Base-by-base conservation (phyloP, 1,140 invertebrate species). In the Euglossa dilemma region DNA sequence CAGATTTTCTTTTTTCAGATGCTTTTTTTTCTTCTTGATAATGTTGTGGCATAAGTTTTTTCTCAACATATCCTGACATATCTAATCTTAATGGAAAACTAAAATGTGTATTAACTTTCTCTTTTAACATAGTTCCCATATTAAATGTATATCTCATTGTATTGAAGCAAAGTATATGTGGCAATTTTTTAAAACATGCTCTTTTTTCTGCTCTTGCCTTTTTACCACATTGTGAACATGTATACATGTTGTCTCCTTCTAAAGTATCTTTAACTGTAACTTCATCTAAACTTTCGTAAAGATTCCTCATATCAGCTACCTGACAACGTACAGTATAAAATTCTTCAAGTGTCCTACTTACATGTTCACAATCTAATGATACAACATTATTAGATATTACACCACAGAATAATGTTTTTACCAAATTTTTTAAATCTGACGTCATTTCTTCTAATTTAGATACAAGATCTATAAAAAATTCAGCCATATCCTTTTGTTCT, bases 71-170 rank as follows among this genome's bases (percentile, higher is more conserved):
- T 23, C 97, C 97, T 1, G 97, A 97, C 98, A 99, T 99, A 92
- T 99, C 98, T 1, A 99, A 94, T 70, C 97, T 94, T 92, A 99
- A 95, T 0, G 98, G 98, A 94, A 99, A 99, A n/a, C 98, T 99
- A 92, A 99, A 99, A 91, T 99, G 98, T 0, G 98, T 99, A 93
- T 99, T 99, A 0, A 99, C 98, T 93, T 99, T 99, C 93, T 99
- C 98, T 91, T 99, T 99, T 16, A 98, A 95, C 98, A 99, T 99
- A 0, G 98, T 99, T 0, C 98, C 96, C 98, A 99, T 99, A 93
- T 99, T 99, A 92, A 99, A 99, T 1, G 98, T 98, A 88, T 99
- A 99, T n/a, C 98, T 95, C 98, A 99, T 99, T 0, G 98, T 99
- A 92, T 99, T 99, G 91, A 99, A 99, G 91, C 98, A 99, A 23